Percentiles rank a stretch among this genome's conserved stretches.
These are phyloP conservation scores for Campaea margaritaria DNA, from an alignment of 2,888 invertebrate genomes.

Conservation along the genomic window DNA sequence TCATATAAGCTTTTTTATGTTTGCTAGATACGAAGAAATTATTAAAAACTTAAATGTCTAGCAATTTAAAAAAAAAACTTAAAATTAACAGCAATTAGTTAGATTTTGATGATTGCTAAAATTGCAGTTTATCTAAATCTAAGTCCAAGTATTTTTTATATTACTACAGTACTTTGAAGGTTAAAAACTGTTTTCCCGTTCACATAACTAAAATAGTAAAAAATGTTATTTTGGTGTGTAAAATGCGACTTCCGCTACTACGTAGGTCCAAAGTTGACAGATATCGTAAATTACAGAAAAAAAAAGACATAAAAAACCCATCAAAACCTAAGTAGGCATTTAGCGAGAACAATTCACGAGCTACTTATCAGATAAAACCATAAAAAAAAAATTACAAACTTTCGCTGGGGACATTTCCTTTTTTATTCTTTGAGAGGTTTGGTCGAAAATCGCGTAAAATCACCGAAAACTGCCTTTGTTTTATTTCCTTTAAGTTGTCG, in stretches of 20 bases:
- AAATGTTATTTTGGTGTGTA: background rate
- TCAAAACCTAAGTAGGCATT: conserved; percentile 65
- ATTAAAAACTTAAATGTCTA: no score
- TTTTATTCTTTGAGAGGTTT: conserved; percentile 5
- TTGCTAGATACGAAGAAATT: no score
- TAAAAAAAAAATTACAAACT: conserved; percentile 15
- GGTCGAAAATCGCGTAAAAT: conserved; percentile 21
- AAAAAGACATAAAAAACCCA: conserved; percentile 65
- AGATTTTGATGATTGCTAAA: no score
- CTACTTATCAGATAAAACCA: conserved; percentile 55
- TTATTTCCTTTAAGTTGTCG: conserved; percentile 57
- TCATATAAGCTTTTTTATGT: background rate
- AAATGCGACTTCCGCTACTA: conserved; percentile 6
- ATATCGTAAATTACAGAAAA: conserved; percentile 16
- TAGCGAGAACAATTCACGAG: conserved; percentile 65
- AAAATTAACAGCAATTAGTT: no score
- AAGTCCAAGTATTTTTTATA: no score
- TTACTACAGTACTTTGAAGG: no score
- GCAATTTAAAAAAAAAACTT: no score
- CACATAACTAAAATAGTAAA: no score
- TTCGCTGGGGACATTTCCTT: no score
- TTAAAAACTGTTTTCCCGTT: background rate
- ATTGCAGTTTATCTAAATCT: no score
- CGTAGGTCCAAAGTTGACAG: conserved; percentile 10
- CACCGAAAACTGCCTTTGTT: conserved; percentile 10